These are phyloP conservation scores for Odocoileus hemionus DNA, from an alignment of 2,113 vertebrate species.

Conservation along the genomic window DNA sequence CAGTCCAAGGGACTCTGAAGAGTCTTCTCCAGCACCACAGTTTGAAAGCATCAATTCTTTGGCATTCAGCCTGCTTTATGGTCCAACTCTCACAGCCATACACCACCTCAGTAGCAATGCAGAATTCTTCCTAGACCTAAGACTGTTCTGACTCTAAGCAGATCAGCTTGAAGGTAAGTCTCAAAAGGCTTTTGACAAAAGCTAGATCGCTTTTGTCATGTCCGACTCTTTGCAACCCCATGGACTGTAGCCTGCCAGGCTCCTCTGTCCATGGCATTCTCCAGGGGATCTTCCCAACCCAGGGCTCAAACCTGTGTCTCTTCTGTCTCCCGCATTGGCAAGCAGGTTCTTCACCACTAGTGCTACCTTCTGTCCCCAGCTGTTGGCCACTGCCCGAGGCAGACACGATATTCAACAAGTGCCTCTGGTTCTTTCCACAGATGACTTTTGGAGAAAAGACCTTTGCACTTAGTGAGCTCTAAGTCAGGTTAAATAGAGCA, in stretches of 20 bases:
- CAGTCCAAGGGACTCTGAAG: background rate
- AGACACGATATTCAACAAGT: background rate
- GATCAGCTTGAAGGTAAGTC: background rate
- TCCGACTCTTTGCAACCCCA: background rate
- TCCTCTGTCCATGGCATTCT: background rate
- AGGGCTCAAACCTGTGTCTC: background rate
- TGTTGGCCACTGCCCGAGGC: background rate
- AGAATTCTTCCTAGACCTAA: background rate
- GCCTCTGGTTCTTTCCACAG: background rate
- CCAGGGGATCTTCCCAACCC: background rate
- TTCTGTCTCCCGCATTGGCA: background rate
- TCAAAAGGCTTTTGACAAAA: background rate
- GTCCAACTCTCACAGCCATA: background rate
- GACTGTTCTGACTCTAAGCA: background rate
- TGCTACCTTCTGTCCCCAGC: background rate
- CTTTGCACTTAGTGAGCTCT: background rate
- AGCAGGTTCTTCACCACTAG: background rate
- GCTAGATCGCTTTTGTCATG: background rate
- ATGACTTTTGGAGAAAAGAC: background rate
- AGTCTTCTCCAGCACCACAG: background rate
- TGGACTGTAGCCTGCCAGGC: background rate
- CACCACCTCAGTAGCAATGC: background rate
- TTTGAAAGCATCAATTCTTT: background rate
- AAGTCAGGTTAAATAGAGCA: background rate
- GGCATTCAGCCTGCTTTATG: background rate